Conservation (phyloP, 2,797 vertebrate species). For the Channa striata region DNA sequence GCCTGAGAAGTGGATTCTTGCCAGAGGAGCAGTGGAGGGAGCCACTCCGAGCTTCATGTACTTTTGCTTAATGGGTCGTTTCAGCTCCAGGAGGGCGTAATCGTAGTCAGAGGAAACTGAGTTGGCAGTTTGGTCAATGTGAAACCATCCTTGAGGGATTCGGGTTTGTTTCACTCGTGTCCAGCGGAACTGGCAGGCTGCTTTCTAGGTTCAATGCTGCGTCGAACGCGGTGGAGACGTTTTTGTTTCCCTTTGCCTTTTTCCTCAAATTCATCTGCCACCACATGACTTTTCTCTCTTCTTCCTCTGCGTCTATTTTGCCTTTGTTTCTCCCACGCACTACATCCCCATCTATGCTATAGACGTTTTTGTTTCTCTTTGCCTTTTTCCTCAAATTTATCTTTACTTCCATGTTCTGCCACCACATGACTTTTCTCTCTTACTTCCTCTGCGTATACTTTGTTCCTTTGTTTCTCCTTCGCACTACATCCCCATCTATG, state of each 20-base stretch:
- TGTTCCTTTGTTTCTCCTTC: conserved; percentile 24
- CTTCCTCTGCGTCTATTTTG: conserved; percentile 22
- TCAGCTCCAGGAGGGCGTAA: conserved; percentile 93
- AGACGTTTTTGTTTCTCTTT: background rate
- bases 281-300: too few relatives aligned
- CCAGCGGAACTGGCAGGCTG: conserved; percentile 89
- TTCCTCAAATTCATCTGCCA: conserved; percentile 5
- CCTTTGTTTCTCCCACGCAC: too few relatives aligned
- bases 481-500: conserved; percentile 11
- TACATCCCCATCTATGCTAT: too few relatives aligned
- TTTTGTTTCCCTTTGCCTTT: conserved; percentile 6
- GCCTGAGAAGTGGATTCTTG: conserved; percentile 93
- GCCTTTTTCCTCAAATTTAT: conserved; percentile 9
- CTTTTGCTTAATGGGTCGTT: conserved; percentile 85
- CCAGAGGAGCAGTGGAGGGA: conserved; percentile 77
- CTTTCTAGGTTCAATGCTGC: conserved; percentile 29
- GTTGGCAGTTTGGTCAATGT: conserved; percentile 37
- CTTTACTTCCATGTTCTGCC: too few relatives aligned
- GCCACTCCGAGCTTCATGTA: conserved; percentile 93
- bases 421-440: too few relatives aligned
- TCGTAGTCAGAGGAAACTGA: conserved; percentile 88
- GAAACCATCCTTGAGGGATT: conserved; percentile 92
- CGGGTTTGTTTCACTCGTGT: conserved; percentile 88
- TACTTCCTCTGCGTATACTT: conserved; percentile 15
- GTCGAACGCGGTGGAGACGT: conserved; percentile 21